Evolutionary conservation across 2,113 vertebrate species (phyloP).

Genomic region (Trematomus loennbergii): DNA sequence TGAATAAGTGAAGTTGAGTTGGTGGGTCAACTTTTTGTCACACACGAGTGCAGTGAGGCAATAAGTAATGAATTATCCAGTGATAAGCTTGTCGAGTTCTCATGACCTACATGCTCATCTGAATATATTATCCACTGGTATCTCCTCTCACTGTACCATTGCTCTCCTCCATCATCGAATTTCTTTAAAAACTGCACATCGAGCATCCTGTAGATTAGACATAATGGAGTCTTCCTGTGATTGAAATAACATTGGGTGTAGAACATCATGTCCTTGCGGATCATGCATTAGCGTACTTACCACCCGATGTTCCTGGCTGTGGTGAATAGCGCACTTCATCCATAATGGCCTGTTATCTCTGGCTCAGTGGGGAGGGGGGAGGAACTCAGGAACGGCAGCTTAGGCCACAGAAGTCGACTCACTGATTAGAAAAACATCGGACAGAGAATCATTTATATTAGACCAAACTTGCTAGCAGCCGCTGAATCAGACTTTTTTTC

Average conservation of each 20-base stretch:
- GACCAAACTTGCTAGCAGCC: slow-evolving; percentile 25
- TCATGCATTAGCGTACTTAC: background rate
- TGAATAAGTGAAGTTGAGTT: slow-evolving; percentile 1
- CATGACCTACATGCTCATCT: slow-evolving; percentile 44
- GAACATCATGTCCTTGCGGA: slow-evolving; percentile 13
- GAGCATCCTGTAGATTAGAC: background rate
- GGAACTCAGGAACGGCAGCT: background rate
- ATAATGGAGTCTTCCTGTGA: background rate
- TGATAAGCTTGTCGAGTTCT: slow-evolving; percentile 15
- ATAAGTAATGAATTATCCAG: slow-evolving; percentile 36
- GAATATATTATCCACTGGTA: slow-evolving; percentile 2
- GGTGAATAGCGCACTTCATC: slow-evolving; percentile 17
- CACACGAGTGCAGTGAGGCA: slow-evolving; percentile 15
- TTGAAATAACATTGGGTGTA: background rate
- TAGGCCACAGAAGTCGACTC: slow-evolving; percentile 16
- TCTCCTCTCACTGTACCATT: slow-evolving; percentile 5
- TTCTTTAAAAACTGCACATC: slow-evolving; percentile 12
- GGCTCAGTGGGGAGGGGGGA: background rate
- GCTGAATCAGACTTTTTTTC: slow-evolving; percentile 24
- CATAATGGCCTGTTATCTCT: slow-evolving; percentile 24
- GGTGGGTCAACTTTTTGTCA: slow-evolving; percentile 7
- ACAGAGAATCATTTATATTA: slow-evolving; percentile 11
- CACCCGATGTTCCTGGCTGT: slow-evolving; percentile 32
- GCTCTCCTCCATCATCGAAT: background rate
- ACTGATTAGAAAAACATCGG: slow-evolving; percentile 33